phyloP scores from a whole-genome alignment of 1,140 invertebrate genomes.

The Lepidostoma basale region DNA sequence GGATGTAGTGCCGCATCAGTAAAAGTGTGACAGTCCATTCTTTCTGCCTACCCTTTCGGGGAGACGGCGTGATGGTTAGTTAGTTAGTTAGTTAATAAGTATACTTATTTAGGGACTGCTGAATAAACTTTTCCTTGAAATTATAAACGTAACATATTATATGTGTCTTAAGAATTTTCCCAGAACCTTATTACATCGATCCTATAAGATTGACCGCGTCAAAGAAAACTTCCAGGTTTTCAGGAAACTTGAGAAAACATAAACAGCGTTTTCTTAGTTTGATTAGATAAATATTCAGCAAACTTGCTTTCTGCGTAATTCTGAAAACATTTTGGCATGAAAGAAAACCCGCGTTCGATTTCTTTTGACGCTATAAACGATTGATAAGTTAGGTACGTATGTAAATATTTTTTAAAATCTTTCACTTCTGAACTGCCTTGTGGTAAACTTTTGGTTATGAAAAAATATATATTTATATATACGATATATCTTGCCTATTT shows the following conservation, averaged over 20 bases:
- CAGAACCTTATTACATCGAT: neutral
- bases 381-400: too few relatives aligned
- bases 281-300: too few relatives aligned
- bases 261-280: neutral
- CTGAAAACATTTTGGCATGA: neutral
- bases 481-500: too few relatives aligned
- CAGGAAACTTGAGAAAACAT: neutral
- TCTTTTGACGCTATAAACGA: neutral
- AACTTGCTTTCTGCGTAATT: neutral
- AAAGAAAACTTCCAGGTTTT: neutral
- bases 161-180: slow-evolving; percentile 2
- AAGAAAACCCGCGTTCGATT: neutral
- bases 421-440: too few relatives aligned
- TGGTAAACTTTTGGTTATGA: too few relatives aligned
- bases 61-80: too few relatives aligned
- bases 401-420: too few relatives aligned
- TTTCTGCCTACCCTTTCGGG: too few relatives aligned
- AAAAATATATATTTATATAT: too few relatives aligned
- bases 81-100: too few relatives aligned
- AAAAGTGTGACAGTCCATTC: too few relatives aligned
- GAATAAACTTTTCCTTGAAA: slow-evolving; percentile 1
- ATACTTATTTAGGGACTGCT: neutral
- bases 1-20: too few relatives aligned
- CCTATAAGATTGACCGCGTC: slow-evolving; percentile 23
- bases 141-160: neutral